These are phyloP conservation scores for Pomacea maculata DNA, from an alignment of 1,140 invertebrate species.

Conservation along the genomic window DNA sequence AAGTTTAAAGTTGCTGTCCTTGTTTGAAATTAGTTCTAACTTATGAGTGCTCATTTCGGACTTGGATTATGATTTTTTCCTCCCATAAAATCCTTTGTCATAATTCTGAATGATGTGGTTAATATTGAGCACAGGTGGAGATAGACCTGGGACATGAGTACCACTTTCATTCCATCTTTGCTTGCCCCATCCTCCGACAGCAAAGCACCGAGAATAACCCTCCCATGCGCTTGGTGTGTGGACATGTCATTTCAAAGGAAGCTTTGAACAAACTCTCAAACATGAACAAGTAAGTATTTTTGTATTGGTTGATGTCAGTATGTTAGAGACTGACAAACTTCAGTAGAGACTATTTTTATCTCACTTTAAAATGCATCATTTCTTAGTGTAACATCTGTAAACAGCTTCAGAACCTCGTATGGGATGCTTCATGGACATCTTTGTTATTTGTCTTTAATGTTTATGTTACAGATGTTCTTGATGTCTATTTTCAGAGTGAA, in stretches of 20 bases:
- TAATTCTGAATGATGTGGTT: no score
- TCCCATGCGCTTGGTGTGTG: slow-evolving; percentile 95
- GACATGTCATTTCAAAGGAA: slow-evolving; percentile 97
- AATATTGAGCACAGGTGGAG: slow-evolving; percentile 76
- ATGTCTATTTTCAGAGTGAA: slow-evolving; percentile 77
- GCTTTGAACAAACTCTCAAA: slow-evolving; percentile 90
- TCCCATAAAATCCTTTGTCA: no score
- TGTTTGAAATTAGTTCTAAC: neutral
- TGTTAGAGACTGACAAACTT: neutral
- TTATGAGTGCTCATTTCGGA: neutral
- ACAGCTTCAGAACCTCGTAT: neutral
- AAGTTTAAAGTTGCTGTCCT: neutral
- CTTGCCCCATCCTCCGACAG: slow-evolving; percentile 96
- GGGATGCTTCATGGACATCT: neutral
- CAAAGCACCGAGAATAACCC: slow-evolving; percentile 97
- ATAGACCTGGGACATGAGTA: slow-evolving; percentile 88
- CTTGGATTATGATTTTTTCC: neutral
- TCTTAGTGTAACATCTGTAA: neutral
- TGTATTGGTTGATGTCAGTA: neutral
- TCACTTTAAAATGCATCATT: neutral
- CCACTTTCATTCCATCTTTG: slow-evolving; percentile 97
- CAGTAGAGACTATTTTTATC: neutral
- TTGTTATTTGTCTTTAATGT: neutral
- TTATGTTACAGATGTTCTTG: neutral
- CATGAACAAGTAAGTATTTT: slow-evolving; percentile 83